phyloP scores from a whole-genome alignment of 2,797 vertebrate genomes.

The Centropyge bicolor region DNA sequence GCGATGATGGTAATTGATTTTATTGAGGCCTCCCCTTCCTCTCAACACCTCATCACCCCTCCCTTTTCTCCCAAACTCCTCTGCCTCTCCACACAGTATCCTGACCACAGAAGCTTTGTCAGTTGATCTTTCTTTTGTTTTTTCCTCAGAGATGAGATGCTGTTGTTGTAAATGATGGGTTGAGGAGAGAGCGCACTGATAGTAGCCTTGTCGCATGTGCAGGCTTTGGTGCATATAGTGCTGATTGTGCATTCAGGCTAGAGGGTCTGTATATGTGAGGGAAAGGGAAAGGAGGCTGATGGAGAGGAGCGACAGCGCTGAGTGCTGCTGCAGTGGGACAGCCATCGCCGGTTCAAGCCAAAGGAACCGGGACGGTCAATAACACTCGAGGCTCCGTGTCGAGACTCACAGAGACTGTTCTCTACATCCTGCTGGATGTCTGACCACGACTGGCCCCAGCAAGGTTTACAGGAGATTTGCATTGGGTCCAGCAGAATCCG shows the following conservation, averaged over 20 bases:
- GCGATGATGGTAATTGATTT: slow-evolving; percentile 77
- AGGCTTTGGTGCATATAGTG: slow-evolving; percentile 21
- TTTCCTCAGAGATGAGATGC: slow-evolving; percentile 11
- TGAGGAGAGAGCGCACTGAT: slow-evolving; percentile 25
- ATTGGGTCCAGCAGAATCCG: too few species aligned
- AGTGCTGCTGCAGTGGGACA: slow-evolving; percentile 57
- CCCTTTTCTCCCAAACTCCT: slow-evolving; percentile 28
- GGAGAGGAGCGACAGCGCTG: slow-evolving; percentile 33
- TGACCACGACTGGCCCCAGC: too few species aligned
- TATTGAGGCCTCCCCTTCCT: slow-evolving; percentile 55
- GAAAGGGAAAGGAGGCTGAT: slow-evolving; percentile 15
- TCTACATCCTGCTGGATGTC: too few species aligned
- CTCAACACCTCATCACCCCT: slow-evolving; percentile 30
- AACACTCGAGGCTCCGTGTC: slow-evolving; percentile 45
- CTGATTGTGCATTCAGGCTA: slow-evolving; percentile 54
- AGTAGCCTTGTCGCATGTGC: slow-evolving; percentile 24
- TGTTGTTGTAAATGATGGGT: slow-evolving; percentile 47
- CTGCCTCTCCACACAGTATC: slow-evolving; percentile 1
- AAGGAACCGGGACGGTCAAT: slow-evolving; percentile 52
- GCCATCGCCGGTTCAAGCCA: slow-evolving; percentile 35
- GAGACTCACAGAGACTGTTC: slow-evolving; percentile 20
- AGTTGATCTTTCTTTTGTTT: slow-evolving; percentile 1
- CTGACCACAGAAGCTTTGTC: slow-evolving; percentile 19
- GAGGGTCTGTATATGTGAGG: slow-evolving; percentile 27
- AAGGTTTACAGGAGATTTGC: too few species aligned